Conservation (phyloP, 2,888 invertebrate genomes). For the Luffia ferchaultella region DNA sequence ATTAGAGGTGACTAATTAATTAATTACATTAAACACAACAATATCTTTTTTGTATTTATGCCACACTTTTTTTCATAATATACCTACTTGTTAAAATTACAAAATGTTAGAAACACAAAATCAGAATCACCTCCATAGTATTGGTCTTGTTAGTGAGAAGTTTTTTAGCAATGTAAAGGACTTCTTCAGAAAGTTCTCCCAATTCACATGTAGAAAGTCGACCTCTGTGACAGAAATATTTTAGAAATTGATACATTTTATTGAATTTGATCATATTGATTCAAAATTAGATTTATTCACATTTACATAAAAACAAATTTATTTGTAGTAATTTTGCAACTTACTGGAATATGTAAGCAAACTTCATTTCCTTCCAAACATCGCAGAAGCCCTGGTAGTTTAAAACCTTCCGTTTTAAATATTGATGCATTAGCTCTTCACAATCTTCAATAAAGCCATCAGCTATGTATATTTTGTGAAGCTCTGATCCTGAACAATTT, state of each 20-base stretch:
- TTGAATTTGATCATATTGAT: too few relatives aligned
- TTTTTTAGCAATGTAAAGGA: slow-evolving; percentile 35
- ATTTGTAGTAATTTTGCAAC: too few relatives aligned
- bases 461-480: slow-evolving; percentile 31
- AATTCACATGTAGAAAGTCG: slow-evolving; percentile 34
- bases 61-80: too few relatives aligned
- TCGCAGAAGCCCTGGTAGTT: slow-evolving; percentile 36
- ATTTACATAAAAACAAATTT: too few relatives aligned
- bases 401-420: slow-evolving; percentile 24
- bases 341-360: slow-evolving; percentile 37
- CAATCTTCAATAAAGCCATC: slow-evolving; percentile 48
- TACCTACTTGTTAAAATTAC: not conserved
- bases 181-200: slow-evolving; percentile 45
- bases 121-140: slow-evolving; percentile 34
- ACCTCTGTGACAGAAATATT: slow-evolving; percentile 24
- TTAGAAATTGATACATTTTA: not conserved
- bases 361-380: slow-evolving; percentile 42
- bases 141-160: slow-evolving; percentile 35
- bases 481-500: too few relatives aligned
- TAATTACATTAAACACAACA: too few relatives aligned
- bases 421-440: slow-evolving; percentile 36
- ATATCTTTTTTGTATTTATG: too few relatives aligned
- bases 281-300: too few relatives aligned
- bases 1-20: too few relatives aligned
- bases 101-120: not conserved